Evolutionary conservation across 2,113 vertebrate species (phyloP).

Genomic region (Phrynosoma platyrhinos): DNA sequence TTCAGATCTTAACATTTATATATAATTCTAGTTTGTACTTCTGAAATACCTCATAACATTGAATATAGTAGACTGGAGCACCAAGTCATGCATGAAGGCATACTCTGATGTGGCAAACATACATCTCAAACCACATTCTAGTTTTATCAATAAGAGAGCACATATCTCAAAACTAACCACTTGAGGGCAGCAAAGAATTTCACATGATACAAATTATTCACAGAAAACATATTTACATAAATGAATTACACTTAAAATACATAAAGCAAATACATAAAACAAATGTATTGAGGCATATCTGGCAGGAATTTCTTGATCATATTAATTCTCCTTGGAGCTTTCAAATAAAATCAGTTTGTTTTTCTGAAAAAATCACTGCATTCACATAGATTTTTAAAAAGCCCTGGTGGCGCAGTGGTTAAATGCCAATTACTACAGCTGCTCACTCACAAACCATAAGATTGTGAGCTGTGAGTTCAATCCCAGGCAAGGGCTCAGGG

Average conservation of each 20-base stretch:
- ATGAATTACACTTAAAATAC: neutral
- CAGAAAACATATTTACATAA: conserved; percentile 18
- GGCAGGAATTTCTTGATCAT: neutral
- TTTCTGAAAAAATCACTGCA: neutral
- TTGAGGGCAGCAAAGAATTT: conserved; percentile 53
- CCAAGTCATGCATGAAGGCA: neutral
- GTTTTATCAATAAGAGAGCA: neutral
- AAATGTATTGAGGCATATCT: neutral
- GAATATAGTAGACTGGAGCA: neutral
- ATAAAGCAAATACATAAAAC: neutral
- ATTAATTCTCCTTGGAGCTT: neutral
- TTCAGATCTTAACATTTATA: neutral
- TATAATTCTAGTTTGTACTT: neutral
- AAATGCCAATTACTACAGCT: too few species aligned
- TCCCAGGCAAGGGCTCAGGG: too few species aligned
- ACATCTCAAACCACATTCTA: neutral
- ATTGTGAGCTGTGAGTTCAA: too few species aligned
- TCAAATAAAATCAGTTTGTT: neutral
- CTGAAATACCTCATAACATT: neutral
- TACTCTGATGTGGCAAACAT: neutral
- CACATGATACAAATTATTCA: conserved; percentile 29
- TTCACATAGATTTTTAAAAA: neutral
- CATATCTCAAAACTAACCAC: conserved; percentile 23
- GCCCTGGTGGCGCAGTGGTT: too few species aligned
- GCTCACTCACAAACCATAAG: too few species aligned